These are phyloP conservation scores for Brachionus manjavacas DNA, from an alignment of 1,140 invertebrate genomes.

Conservation along the genomic window DNA sequence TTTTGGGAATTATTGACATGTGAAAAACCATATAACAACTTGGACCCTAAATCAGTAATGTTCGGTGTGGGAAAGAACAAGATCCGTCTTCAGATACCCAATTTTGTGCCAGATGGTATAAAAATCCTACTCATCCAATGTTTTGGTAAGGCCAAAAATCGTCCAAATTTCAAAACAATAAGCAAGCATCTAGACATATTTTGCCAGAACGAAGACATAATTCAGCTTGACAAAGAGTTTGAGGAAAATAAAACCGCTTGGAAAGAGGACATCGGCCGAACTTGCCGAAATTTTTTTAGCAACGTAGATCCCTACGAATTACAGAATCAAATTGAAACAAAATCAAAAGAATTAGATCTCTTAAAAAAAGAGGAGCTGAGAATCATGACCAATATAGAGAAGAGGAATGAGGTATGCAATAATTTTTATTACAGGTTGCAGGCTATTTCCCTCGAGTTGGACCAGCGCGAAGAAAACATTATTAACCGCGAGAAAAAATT, in stretches of 20 bases:
- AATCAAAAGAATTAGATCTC: constrained; percentile 76
- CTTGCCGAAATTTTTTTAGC: background rate
- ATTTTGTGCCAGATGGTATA: constrained; percentile 73
- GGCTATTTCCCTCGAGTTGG: background rate
- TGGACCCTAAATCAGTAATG: background rate
- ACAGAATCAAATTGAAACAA: constrained; percentile 65
- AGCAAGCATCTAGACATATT: constrained; percentile 77
- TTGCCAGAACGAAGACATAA: constrained; percentile 57
- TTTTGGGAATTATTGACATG: constrained; percentile 26
- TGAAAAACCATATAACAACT: constrained; percentile 14
- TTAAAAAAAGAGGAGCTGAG: background rate
- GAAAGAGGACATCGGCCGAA: constrained; percentile 3
- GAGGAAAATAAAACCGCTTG: background rate
- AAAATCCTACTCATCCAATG: constrained; percentile 81
- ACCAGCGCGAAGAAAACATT: background rate
- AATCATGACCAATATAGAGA: background rate
- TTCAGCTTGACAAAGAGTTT: background rate
- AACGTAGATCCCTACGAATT: constrained; percentile 59
- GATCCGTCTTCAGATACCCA: constrained; percentile 79
- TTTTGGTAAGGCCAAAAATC: constrained; percentile 80
- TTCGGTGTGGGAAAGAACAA: constrained; percentile 81
- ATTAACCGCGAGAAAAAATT: background rate
- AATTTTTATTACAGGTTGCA: constrained; percentile 49
- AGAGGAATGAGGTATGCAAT: background rate
- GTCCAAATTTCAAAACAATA: constrained; percentile 89